These are phyloP conservation scores for Colaptes auratus DNA, from an alignment of 2,113 vertebrate genomes.

Conservation along the genomic window DNA sequence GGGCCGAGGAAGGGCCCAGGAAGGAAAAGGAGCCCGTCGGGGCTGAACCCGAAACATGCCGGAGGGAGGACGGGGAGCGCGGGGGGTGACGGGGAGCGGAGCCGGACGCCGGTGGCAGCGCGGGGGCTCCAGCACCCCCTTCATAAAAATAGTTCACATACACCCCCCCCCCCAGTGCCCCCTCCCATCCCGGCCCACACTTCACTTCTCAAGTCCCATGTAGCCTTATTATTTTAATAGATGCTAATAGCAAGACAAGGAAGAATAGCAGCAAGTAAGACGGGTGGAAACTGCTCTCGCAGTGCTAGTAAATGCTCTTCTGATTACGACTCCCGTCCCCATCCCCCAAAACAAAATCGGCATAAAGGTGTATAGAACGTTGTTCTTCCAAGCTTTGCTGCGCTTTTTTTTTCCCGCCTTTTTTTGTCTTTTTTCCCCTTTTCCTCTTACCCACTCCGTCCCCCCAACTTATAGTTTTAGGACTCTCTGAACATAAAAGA, in stretches of 20 bases:
- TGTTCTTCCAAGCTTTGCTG: neutral
- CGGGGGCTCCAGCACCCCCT: neutral
- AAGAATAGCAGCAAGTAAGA: neutral
- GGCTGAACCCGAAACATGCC: neutral
- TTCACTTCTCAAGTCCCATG: neutral
- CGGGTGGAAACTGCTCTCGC: conserved; percentile 12
- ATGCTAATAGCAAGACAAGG: neutral
- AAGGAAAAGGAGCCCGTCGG: neutral
- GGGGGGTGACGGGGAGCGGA: neutral
- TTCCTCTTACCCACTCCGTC: neutral
- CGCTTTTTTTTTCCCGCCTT: too few species aligned
- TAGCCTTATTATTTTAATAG: neutral
- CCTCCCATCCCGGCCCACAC: too few species aligned
- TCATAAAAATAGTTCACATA: neutral
- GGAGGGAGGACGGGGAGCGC: neutral
- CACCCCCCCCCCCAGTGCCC: too few species aligned
- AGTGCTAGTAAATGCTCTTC: neutral
- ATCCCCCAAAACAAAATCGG: neutral
- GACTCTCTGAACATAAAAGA: neutral
- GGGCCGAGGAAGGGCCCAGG: neutral
- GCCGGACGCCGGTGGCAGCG: neutral
- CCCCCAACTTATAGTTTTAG: neutral
- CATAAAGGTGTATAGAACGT: neutral
- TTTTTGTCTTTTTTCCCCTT: neutral
- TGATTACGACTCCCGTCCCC: neutral